phyloP scores from a whole-genome alignment of 2,888 invertebrate genomes.

The Conops quadrifasciatus region DNA sequence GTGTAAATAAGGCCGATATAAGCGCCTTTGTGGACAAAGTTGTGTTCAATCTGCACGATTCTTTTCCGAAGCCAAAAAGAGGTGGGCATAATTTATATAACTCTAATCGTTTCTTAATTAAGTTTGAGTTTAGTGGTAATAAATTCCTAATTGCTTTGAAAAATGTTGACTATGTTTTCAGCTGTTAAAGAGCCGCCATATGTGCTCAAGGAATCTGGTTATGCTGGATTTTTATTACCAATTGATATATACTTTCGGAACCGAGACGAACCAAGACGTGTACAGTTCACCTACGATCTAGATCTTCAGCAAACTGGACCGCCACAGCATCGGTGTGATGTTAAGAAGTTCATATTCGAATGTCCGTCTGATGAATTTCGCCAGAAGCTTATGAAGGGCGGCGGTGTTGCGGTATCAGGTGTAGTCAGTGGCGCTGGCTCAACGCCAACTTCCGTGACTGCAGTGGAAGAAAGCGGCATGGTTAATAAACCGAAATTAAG shows the following conservation, averaged over 20 bases:
- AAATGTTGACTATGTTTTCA: slow-evolving; percentile 71
- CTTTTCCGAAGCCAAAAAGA: slow-evolving; percentile 91
- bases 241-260: slow-evolving; percentile 90
- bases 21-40: slow-evolving; percentile 92
- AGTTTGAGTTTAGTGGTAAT: too few relatives aligned
- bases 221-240: slow-evolving; percentile 90
- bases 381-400: slow-evolving; percentile 86
- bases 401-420: slow-evolving; percentile 71
- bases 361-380: slow-evolving; percentile 90
- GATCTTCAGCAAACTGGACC: slow-evolving; percentile 80
- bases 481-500: slow-evolving; percentile 76
- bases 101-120: not conserved
- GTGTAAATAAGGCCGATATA: slow-evolving; percentile 86
- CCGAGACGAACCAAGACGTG: slow-evolving; percentile 89
- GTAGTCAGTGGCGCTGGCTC: slow-evolving; percentile 42
- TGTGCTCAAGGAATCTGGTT: slow-evolving; percentile 90
- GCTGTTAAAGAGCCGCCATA: slow-evolving; percentile 93
- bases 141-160: too few relatives aligned
- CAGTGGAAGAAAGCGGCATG: slow-evolving; percentile 60
- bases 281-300: slow-evolving; percentile 85
- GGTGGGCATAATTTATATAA: slow-evolving; percentile 68
- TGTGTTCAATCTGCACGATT: slow-evolving; percentile 89
- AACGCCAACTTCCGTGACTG: slow-evolving; percentile 31
- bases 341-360: slow-evolving; percentile 85
- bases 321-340: slow-evolving; percentile 75